Base-by-base conservation (phyloP, 2,888 invertebrate genomes). In the Athalia cordata region DNA sequence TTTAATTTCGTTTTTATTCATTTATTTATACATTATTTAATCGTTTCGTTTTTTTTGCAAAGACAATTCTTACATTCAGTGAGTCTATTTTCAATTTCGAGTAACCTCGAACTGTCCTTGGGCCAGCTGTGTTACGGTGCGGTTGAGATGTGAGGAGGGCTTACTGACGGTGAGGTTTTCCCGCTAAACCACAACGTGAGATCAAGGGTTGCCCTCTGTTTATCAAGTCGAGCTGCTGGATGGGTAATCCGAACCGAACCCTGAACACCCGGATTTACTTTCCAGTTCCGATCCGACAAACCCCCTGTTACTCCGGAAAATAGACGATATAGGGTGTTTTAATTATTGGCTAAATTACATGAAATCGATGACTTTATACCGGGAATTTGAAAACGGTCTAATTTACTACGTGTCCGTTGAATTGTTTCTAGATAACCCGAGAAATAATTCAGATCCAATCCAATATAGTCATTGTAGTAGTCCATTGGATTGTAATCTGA, bases 211-310 rank as follows among this genome's bases (percentile, higher is more conserved):
- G 29, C 50, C 52, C 43, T 68, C 55, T 68, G 52, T 68, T 68
- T 68, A 68, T 68, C 68, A 55, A 68, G 55, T 43, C 15, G 52
- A 68, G 68, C 68, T 66, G 68, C 55, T 52, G 68, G 5, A 6
- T 55, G 5, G 49, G 49, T 68, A 68, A 68, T 68, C 55, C 68
- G 5, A 29, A 43, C 52, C 55, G n/a, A 55, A 68, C 55, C 52
- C 9, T 52, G 3, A 29, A 5, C 55, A 68, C 29, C 68, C 55
- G 13, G 9, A 49, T 11, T 64, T n/a, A 45, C 29, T 29, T 29
- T 29, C 29, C 29, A 13, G 13, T 15, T 43, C 8, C 52, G 68
- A 29, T 52, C 52, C 59, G 8, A 59, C 45, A 5, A 59, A 8
- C 11, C 15, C 43, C 29, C 29, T 29, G 29, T 29, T 29, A 29